Evolutionary conservation across 1,140 invertebrate genomes (phyloP), one percentile per base, ranked within the genome.

Genomic region (Drosophila pseudoobscura): DNA sequence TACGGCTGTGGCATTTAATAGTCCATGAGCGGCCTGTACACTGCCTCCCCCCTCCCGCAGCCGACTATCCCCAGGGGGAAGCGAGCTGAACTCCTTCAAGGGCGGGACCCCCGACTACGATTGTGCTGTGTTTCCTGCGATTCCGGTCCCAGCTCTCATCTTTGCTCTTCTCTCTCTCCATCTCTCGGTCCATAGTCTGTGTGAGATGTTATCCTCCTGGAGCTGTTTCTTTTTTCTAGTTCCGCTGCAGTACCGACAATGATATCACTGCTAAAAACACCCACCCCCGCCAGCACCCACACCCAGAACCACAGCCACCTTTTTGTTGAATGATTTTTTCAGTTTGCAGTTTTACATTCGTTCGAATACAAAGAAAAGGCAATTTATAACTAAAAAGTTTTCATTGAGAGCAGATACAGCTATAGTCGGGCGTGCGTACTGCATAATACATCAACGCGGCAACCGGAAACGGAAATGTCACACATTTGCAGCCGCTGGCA

Each of bases 401-500:
- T 47, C n/a, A 58, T 57, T 66, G 17, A 6, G 11, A 39, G 4
- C 8, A 4, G 35, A 39, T 39, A 35, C 31, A 9, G 3, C 29
- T 8, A 31, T 31, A 31, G 29, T 31, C 3, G 31, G 11, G 31
- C 3, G 47, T 46, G 68, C 29, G 46, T 54, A 71, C 54, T 54
- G 60, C 72, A 74, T 66, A 85, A 87, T 68, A 78, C 82, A 85
- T 87, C 71, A 87, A 60, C 69, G 82, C 78, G 74, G 54, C 78
- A 60, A 72, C 56, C 83, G 82, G 83, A 88, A 88, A 49, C 78
- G 82, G 82, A 87, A 88, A 88, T 87, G 82, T 87, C 82, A 83
- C 83, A 87, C 82, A 87, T 87, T 87, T 83, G 83, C 78, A 72
- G 83, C 75, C 74, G 78, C 69, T 87, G 83, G 75, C 83, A 87